These are phyloP conservation scores for Cephalopterus ornatus DNA, from an alignment of 2,113 vertebrate genomes.

Conservation along the genomic window DNA sequence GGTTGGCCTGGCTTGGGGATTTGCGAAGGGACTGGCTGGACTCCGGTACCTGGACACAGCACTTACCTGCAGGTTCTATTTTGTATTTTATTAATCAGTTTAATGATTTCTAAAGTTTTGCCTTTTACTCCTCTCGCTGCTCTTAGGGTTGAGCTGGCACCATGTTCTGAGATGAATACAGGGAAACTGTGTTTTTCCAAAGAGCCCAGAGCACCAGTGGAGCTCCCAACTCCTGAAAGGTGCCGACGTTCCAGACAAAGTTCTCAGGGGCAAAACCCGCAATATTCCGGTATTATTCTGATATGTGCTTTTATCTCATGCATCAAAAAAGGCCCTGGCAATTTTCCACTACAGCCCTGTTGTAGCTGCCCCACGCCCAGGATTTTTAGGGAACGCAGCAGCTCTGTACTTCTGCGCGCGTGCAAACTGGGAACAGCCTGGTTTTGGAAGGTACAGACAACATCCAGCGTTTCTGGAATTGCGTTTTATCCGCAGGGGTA, in stretches of 20 bases:
- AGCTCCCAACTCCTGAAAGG: background rate
- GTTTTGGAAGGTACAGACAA: background rate
- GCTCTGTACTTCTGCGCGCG: background rate
- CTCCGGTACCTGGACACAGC: background rate
- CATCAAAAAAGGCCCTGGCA: background rate
- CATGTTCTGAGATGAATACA: background rate
- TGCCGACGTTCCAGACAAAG: background rate
- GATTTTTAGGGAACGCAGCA: background rate
- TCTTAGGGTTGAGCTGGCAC: background rate
- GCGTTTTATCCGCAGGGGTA: background rate
- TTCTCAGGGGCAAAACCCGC: background rate
- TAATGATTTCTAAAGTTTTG: background rate
- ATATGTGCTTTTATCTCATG: background rate
- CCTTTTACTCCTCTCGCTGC: background rate
- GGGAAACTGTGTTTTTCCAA: background rate
- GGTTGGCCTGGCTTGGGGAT: background rate
- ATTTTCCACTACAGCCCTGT: background rate
- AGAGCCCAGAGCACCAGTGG: background rate
- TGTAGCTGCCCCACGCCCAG: background rate
- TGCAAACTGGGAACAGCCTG: background rate
- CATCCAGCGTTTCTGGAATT: background rate
- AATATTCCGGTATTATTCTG: background rate
- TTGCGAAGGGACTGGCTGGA: background rate
- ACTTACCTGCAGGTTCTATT: background rate
- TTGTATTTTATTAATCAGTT: background rate